phyloP scores from a whole-genome alignment of 2,797 vertebrate species.

The Thaleichthys pacificus region DNA sequence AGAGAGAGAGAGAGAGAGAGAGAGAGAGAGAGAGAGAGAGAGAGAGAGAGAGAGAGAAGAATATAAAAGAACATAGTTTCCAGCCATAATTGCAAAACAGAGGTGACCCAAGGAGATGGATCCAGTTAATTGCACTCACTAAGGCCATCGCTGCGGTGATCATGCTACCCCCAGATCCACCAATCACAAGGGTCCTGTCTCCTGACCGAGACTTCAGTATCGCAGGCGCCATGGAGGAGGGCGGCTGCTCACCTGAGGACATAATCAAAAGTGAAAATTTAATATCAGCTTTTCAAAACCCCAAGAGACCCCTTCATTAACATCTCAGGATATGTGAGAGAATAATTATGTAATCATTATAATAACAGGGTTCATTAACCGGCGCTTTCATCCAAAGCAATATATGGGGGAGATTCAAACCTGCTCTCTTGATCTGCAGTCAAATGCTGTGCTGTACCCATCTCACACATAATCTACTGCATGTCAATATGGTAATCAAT shows the following conservation, averaged over 20 bases:
- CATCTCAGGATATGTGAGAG: too few relatives aligned
- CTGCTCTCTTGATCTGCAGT: too few relatives aligned
- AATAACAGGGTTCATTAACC: too few relatives aligned
- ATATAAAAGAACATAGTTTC: too few relatives aligned
- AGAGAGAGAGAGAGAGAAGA: constrained; percentile 35
- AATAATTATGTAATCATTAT: too few relatives aligned
- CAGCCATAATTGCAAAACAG: background rate
- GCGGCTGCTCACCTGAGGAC: constrained; percentile 83
- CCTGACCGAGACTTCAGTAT: constrained; percentile 77
- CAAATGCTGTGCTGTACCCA: too few relatives aligned
- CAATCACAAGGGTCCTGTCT: constrained; percentile 82
- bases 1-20: background rate
- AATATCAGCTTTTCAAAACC: constrained; percentile 9
- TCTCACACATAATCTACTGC: too few relatives aligned
- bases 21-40: constrained; percentile 7
- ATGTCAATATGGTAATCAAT: too few relatives aligned
- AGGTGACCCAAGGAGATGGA: background rate
- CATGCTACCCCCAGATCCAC: constrained; percentile 84
- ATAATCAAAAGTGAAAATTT: constrained; percentile 11
- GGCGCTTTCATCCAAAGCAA: too few relatives aligned
- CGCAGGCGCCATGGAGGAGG: constrained; percentile 89
- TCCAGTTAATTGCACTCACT: constrained; percentile 67
- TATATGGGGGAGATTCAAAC: background rate
- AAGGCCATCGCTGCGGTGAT: constrained; percentile 81
- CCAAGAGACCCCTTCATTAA: background rate